phyloP scores from a whole-genome alignment of 2,797 vertebrate species.

The Sebastes hubbsi region DNA sequence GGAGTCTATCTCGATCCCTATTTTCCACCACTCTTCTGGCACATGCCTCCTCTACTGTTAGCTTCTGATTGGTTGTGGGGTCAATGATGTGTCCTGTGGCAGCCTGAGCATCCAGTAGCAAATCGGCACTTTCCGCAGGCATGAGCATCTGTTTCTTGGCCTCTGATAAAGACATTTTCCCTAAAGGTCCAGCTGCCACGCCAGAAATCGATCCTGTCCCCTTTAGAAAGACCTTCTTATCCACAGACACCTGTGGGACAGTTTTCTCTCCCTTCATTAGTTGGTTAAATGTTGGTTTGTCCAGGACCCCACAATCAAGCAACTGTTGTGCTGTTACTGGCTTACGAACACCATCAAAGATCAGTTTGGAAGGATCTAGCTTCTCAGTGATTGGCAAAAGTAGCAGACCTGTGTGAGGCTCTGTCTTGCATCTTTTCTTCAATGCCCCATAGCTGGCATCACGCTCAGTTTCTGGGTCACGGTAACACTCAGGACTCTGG shows the following conservation, averaged over 20 bases:
- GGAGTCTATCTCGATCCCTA: slow-evolving; percentile 65
- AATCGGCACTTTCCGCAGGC: slow-evolving; percentile 79
- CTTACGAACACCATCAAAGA: slow-evolving; percentile 69
- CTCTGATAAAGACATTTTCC: slow-evolving; percentile 77
- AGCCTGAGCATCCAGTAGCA: slow-evolving; percentile 85
- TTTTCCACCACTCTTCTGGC: slow-evolving; percentile 44
- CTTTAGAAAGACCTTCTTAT: slow-evolving; percentile 82
- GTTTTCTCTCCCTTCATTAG: slow-evolving; percentile 82
- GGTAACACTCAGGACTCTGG: slow-evolving; percentile 85
- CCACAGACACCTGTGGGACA: slow-evolving; percentile 83
- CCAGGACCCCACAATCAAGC: slow-evolving; percentile 80
- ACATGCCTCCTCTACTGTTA: slow-evolving; percentile 65
- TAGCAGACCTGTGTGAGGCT: slow-evolving; percentile 86
- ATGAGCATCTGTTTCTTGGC: slow-evolving; percentile 85
- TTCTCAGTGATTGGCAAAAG: slow-evolving; percentile 84
- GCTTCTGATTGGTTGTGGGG: slow-evolving; percentile 79
- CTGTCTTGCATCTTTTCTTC: slow-evolving; percentile 87
- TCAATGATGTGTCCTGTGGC: slow-evolving; percentile 90
- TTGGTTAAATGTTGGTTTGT: slow-evolving; percentile 53
- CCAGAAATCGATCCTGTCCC: slow-evolving; percentile 83
- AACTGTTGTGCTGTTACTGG: slow-evolving; percentile 85
- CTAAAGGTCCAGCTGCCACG: slow-evolving; percentile 77
- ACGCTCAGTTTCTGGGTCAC: slow-evolving; percentile 87
- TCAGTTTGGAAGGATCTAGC: slow-evolving; percentile 62
- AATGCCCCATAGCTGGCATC: slow-evolving; percentile 86